These are phyloP conservation scores for Acrobasis suavella DNA, from an alignment of 2,888 invertebrate species.

Conservation along the genomic window DNA sequence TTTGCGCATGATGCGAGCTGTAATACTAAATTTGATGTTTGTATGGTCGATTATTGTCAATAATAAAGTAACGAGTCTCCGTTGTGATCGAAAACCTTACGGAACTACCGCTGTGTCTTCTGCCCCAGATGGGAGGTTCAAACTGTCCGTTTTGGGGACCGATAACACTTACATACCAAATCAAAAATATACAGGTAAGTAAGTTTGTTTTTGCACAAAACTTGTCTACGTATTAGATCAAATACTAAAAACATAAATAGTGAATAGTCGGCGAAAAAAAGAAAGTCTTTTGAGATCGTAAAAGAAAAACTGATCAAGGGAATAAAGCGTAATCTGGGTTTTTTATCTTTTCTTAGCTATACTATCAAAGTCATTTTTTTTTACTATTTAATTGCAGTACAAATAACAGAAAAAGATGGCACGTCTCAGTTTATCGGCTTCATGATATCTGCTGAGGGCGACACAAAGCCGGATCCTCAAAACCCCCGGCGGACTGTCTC, in stretches of 20 bases:
- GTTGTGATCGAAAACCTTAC: conserved; percentile 69
- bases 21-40: conserved; percentile 13
- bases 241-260: too few relatives aligned
- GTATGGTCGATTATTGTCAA: conserved; percentile 20
- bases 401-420: conserved; percentile 59
- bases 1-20: neutral
- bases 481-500: conserved; percentile 58
- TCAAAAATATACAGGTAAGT: conserved; percentile 64
- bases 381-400: conserved; percentile 45
- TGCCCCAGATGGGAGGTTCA: conserved; percentile 65
- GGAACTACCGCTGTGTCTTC: conserved; percentile 59
- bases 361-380: too few relatives aligned
- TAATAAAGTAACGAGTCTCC: conserved; percentile 41
- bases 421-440: conserved; percentile 63
- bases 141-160: conserved; percentile 49
- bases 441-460: conserved; percentile 73
- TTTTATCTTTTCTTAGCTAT: too few relatives aligned
- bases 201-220: neutral
- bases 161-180: conserved; percentile 66
- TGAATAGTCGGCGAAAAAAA: too few relatives aligned
- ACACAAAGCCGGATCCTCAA: conserved; percentile 57
- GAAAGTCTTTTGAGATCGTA: too few relatives aligned
- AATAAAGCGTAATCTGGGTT: too few relatives aligned
- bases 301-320: too few relatives aligned
- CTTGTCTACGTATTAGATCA: neutral